Percentiles rank a stretch among this genome's conserved stretches.
phyloP scores from a whole-genome alignment of 1,140 invertebrate species.

The Camponotus vicinus region DNA sequence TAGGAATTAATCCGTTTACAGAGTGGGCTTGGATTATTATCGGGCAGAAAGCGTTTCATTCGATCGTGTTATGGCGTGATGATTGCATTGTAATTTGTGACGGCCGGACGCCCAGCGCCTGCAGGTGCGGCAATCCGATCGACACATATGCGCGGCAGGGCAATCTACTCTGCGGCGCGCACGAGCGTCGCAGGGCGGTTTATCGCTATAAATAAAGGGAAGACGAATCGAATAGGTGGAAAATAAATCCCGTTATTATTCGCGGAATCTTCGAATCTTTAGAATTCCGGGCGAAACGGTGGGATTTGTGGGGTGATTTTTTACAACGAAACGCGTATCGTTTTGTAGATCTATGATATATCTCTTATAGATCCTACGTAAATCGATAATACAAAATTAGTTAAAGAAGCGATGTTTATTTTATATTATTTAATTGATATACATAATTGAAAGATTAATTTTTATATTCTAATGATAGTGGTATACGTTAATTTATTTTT shows the following conservation, averaged over 20 bases:
- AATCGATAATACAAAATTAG: too few species aligned
- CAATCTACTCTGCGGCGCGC: background rate
- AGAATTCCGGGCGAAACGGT: background rate
- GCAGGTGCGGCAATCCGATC: constrained; percentile 38
- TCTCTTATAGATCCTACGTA: too few species aligned
- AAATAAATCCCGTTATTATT: background rate
- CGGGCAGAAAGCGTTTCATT: constrained; percentile 41
- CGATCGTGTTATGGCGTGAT: constrained; percentile 53
- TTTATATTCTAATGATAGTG: too few species aligned
- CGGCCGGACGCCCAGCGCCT: constrained; percentile 19
- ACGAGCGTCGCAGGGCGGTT: background rate
- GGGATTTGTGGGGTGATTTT: too few species aligned
- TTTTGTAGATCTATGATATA: too few species aligned
- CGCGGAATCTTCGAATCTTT: background rate
- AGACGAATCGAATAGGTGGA: background rate
- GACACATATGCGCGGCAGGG: background rate
- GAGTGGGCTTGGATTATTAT: constrained; percentile 14
- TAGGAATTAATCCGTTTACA: constrained; percentile 39
- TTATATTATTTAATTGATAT: too few species aligned
- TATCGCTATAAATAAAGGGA: background rate
- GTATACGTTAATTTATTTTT: too few species aligned
- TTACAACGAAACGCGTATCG: background rate
- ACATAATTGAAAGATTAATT: too few species aligned
- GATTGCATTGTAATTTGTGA: constrained; percentile 56
- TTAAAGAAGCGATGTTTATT: too few species aligned